Conservation (phyloP, 1,140 invertebrate species). For the Trachymyrmex septentrionalis region DNA sequence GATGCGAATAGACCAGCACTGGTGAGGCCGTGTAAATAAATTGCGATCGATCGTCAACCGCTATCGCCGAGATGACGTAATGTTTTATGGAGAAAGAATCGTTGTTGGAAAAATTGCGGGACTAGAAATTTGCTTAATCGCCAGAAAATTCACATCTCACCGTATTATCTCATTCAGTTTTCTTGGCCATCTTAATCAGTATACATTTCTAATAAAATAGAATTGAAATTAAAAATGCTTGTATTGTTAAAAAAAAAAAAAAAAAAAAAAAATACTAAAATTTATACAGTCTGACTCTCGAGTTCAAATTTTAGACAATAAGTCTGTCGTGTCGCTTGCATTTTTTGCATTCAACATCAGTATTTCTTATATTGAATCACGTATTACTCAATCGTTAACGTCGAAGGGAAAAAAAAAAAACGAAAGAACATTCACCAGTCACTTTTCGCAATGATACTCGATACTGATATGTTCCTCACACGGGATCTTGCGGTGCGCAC, state of each 20-base stretch:
- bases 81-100: constrained; percentile 17
- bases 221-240: not conserved
- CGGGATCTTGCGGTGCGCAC: constrained; percentile 17
- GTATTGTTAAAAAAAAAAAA: not conserved
- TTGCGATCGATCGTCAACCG: constrained; percentile 34
- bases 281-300: not conserved
- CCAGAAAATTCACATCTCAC: not conserved
- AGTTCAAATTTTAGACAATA: not conserved
- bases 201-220: not conserved
- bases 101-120: constrained; percentile 22
- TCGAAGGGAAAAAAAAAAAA: not conserved
- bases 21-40: constrained; percentile 46
- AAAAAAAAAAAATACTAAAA: not conserved
- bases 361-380: not conserved
- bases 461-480: constrained; percentile 38
- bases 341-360: too few species aligned
- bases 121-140: not conserved
- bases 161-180: constrained; percentile 1
- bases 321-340: too few species aligned
- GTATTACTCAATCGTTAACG: not conserved
- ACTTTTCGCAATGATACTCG: constrained; percentile 44
- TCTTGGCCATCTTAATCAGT: not conserved
- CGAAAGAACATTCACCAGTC: not conserved
- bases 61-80: not conserved
- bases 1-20: constrained; percentile 11